Evolutionary conservation across 2,888 invertebrate genomes (phyloP).

Genomic region (Xiphydria camelus): DNA sequence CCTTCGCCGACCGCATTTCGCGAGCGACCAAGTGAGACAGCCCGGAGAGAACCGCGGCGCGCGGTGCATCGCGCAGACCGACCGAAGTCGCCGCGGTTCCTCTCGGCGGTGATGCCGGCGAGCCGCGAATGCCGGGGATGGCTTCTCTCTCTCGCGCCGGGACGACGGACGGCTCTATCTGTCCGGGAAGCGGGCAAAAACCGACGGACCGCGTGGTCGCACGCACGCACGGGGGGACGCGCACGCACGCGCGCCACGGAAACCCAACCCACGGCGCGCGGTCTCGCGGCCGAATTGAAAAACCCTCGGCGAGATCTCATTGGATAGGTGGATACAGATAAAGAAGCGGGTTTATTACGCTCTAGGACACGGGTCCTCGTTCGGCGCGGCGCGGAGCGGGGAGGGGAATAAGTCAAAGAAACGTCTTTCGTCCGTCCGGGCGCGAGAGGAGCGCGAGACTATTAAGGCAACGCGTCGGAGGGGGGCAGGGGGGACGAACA

Average conservation of each 20-base stretch:
- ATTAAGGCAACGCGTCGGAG: too few species aligned
- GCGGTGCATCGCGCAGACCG: too few species aligned
- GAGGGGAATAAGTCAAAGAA: not conserved
- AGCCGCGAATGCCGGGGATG: slow-evolving; percentile 49
- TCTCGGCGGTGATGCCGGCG: slow-evolving; percentile 38
- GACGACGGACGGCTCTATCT: slow-evolving; percentile 48
- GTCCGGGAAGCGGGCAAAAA: slow-evolving; percentile 38
- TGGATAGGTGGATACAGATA: not conserved
- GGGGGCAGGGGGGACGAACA: too few species aligned
- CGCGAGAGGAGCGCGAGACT: too few species aligned
- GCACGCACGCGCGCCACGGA: not conserved
- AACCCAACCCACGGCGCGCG: not conserved
- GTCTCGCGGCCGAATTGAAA: too few species aligned
- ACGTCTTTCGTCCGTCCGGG: not conserved
- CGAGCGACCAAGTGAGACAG: slow-evolving; percentile 23
- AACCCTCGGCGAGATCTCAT: too few species aligned
- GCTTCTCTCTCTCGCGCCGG: slow-evolving; percentile 27
- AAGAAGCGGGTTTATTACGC: not conserved
- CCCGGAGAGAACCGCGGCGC: slow-evolving; percentile 20
- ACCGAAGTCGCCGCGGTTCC: slow-evolving; percentile 26
- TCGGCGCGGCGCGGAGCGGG: not conserved
- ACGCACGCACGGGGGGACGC: slow-evolving; percentile 35
- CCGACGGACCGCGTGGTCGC: slow-evolving; percentile 40
- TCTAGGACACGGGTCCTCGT: not conserved
- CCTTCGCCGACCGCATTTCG: too few species aligned